phyloP scores from a whole-genome alignment of 2,888 invertebrate species.

The Arge pagana region DNA sequence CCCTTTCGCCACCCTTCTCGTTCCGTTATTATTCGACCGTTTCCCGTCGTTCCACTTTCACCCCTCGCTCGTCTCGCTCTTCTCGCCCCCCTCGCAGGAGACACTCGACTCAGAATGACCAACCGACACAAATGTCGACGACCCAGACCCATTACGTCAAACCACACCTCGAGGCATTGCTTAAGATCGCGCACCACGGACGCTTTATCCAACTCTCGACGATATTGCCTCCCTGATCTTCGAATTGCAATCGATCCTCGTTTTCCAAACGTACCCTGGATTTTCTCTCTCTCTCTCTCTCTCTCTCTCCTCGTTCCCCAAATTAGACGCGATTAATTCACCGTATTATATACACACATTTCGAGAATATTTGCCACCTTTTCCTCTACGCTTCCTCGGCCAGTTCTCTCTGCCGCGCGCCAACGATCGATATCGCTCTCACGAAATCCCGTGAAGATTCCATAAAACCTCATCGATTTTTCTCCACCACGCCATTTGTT shows the following conservation, averaged over 20 bases:
- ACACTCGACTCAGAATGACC: constrained; percentile 22
- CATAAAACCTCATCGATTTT: too few relatives aligned
- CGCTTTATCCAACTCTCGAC: background rate
- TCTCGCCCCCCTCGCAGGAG: constrained; percentile 3
- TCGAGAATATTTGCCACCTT: too few relatives aligned
- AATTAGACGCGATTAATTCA: too few relatives aligned
- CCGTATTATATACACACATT: too few relatives aligned
- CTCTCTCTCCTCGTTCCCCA: background rate
- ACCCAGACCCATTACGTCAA: constrained; percentile 20
- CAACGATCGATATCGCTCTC: too few relatives aligned
- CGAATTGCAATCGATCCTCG: background rate
- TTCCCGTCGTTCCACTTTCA: background rate
- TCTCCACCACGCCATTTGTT: too few relatives aligned
- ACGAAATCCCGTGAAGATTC: too few relatives aligned
- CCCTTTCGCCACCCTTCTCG: constrained; percentile 11
- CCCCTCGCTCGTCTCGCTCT: background rate
- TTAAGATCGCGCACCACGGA: constrained; percentile 18
- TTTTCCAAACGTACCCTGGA: background rate
- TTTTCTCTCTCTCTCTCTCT: background rate
- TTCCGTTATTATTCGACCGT: constrained; percentile 7
- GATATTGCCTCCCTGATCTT: background rate
- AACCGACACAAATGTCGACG: too few relatives aligned
- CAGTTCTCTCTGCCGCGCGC: too few relatives aligned
- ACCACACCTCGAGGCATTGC: constrained; percentile 15
- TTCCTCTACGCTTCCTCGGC: too few relatives aligned